Evolutionary conservation across 2,113 vertebrate species (phyloP).

Genomic region (Pogonocichla stellata): DNA sequence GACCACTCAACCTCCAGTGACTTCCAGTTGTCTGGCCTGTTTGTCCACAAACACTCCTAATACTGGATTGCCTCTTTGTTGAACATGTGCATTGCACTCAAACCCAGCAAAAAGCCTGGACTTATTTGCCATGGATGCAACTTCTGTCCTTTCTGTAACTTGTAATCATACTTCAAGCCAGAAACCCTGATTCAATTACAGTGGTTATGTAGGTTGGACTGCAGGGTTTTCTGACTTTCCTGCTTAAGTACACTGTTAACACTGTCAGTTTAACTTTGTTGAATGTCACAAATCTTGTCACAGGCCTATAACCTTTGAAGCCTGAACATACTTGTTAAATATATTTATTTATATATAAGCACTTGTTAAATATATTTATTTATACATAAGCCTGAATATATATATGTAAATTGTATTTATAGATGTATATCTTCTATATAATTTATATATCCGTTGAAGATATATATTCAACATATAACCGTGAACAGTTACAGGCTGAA

Average conservation of each 20-base stretch:
- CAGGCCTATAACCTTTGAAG: neutral
- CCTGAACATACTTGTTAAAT: neutral
- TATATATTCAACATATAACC: neutral
- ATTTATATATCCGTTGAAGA: neutral
- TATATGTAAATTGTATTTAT: neutral
- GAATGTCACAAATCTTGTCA: neutral
- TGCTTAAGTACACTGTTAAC: neutral
- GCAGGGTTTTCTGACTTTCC: neutral
- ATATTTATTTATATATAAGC: neutral
- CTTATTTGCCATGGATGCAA: neutral
- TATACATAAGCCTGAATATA: neutral
- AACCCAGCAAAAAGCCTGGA: neutral
- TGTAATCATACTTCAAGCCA: neutral
- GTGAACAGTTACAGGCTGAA: neutral
- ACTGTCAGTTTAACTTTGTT: neutral
- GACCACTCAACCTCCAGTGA: neutral
- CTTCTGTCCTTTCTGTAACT: conserved; percentile 20
- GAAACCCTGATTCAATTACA: conserved; percentile 13
- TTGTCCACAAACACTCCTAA: neutral
- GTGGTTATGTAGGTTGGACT: neutral
- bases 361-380: neutral
- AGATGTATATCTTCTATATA: neutral
- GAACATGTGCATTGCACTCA: neutral
- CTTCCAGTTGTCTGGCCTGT: neutral
- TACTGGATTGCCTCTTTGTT: neutral